Evolutionary conservation across 1,140 invertebrate genomes (phyloP).

Genomic region (Papilio dardanus): DNA sequence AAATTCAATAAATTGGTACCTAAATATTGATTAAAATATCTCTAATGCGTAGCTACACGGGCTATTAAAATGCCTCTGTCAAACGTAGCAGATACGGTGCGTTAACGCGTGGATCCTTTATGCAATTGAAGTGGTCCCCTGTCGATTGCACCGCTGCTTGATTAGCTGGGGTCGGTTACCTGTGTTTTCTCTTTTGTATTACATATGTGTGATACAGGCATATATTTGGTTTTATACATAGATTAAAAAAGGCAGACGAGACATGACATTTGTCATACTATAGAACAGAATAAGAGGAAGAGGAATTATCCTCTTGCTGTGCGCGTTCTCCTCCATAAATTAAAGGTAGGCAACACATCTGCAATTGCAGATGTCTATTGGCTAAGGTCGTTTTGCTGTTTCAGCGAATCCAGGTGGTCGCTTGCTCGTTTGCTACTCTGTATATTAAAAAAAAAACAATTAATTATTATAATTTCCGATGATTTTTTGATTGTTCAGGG

Average conservation of each 20-base stretch:
- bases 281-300: too few species aligned
- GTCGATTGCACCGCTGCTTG: constrained; percentile 1
- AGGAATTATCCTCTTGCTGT: too few species aligned
- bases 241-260: too few species aligned
- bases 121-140: not conserved
- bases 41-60: not conserved
- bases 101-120: constrained; percentile 1
- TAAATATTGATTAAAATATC: not conserved
- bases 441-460: too few species aligned
- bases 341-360: too few species aligned
- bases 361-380: too few species aligned
- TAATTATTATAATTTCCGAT: constrained; percentile 4
- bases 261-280: too few species aligned
- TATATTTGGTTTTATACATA: too few species aligned
- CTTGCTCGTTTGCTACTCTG: too few species aligned
- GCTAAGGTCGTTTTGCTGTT: too few species aligned
- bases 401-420: too few species aligned
- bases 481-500: not conserved
- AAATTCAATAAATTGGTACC: not conserved
- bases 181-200: constrained; percentile 4
- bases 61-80: not conserved
- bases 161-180: constrained; percentile 1
- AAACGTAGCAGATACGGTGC: not conserved
- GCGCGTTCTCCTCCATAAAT: too few species aligned
- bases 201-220: not conserved